A percentile compares a stretch with the other conserved stretches of the same genome.
phyloP scores from a whole-genome alignment of 2,797 vertebrate species.

The Aplochiton taeniatus region DNA sequence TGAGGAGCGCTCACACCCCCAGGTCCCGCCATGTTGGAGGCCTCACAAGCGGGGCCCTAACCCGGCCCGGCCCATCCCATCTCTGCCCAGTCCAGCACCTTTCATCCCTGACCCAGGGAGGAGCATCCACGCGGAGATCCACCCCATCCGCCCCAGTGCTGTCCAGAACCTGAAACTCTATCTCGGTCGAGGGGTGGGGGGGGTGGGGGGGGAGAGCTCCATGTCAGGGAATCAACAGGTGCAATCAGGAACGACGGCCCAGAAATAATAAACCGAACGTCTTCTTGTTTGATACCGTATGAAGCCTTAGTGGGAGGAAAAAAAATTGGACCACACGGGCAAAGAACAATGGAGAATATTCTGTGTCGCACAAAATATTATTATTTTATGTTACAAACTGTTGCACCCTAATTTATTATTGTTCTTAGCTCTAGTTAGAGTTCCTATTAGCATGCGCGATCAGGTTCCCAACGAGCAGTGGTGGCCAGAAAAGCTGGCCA shows the following conservation, averaged over 20 bases:
- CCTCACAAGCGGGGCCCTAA: slow-evolving; percentile 81
- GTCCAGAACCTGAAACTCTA: not conserved
- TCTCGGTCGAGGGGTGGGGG: not conserved
- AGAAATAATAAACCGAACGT: not conserved
- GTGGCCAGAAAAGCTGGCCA: slow-evolving; percentile 51
- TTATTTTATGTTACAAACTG: no score
- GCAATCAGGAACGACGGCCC: not conserved
- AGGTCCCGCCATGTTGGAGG: slow-evolving; percentile 75
- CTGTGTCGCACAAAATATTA: no score
- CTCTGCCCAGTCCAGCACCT: slow-evolving; percentile 60
- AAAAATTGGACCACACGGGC: no score
- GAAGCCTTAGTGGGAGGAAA: no score
- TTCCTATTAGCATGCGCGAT: slow-evolving; percentile 12
- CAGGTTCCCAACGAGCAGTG: slow-evolving; percentile 51
- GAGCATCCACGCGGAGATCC: slow-evolving; percentile 16
- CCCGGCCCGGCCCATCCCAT: slow-evolving; percentile 79
- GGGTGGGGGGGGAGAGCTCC: not conserved
- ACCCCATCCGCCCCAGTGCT: not conserved
- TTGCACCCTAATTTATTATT: no score
- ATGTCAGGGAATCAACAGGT: not conserved
- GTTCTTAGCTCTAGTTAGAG: no score
- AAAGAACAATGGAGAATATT: no score
- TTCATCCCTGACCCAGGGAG: slow-evolving; percentile 41
- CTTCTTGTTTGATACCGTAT: not conserved
- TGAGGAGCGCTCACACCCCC: slow-evolving; percentile 87